Percentiles rank a stretch among this genome's conserved stretches.
phyloP scores from a whole-genome alignment of 1,140 invertebrate genomes.

The Aphelinus atriplicis region DNA sequence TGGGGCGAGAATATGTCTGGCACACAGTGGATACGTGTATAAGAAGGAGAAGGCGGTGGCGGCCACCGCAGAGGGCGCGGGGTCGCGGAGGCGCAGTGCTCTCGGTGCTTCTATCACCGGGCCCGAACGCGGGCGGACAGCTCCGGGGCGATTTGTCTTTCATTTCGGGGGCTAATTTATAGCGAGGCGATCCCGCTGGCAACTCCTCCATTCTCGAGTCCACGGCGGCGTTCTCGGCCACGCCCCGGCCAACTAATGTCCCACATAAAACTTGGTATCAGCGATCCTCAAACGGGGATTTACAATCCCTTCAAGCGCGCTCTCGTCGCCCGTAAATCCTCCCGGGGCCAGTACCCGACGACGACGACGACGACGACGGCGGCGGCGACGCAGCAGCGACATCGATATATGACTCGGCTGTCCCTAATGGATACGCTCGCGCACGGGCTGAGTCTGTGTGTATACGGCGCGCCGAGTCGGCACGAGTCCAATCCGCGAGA shows the following conservation, averaged over 20 bases:
- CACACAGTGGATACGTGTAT: neutral
- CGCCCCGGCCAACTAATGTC: slow-evolving; percentile 67
- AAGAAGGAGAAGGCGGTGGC: slow-evolving; percentile 30
- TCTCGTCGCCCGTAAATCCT: slow-evolving; percentile 59
- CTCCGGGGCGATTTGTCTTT: slow-evolving; percentile 66
- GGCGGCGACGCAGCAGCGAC: neutral
- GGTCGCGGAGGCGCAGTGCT: no score
- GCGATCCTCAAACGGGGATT: slow-evolving; percentile 68
- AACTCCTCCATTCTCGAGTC: slow-evolving; percentile 23
- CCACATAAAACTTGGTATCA: slow-evolving; percentile 68
- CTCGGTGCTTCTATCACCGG: slow-evolving; percentile 63
- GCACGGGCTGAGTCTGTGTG: neutral
- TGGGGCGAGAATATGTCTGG: no score
- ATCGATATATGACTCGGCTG: slow-evolving; percentile 55
- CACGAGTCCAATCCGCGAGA: neutral
- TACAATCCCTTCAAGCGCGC: slow-evolving; percentile 67
- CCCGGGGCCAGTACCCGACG: neutral
- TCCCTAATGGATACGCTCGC: slow-evolving; percentile 62
- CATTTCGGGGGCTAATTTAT: slow-evolving; percentile 67
- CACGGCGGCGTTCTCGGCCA: slow-evolving; percentile 46
- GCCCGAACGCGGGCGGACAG: slow-evolving; percentile 62
- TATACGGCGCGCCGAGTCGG: neutral
- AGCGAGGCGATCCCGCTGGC: slow-evolving; percentile 48
- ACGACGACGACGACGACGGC: slow-evolving; percentile 9
- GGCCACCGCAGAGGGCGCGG: no score